Base-by-base conservation (phyloP, 2,888 invertebrate species). In the Hyposoter didymator region DNA sequence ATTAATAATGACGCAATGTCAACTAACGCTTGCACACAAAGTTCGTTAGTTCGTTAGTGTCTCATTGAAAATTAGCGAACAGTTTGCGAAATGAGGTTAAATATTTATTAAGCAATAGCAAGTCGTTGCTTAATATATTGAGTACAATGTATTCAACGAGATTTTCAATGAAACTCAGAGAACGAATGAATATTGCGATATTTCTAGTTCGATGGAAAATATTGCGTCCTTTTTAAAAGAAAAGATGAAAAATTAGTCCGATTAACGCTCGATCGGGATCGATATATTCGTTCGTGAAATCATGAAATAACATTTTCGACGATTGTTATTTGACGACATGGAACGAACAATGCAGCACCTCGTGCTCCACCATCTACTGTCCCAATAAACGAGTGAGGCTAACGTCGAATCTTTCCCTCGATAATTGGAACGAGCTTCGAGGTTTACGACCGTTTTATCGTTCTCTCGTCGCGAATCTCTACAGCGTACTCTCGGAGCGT, bases 41-140 rank as follows among this genome's bases (percentile, higher is more conserved):
- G 78, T 80, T 89, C 87, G 87, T 92, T 91, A 87, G 78, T 80
- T 89, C 87, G 87, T 92, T 91, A 91, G 90, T 87, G 89, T 87
- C 89, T 83, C 86, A 84, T 83, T 81, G 80, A 89, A 87, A 89
- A 90, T 90, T 90, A 90, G 87, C 88, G 59, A 64, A 49, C 52
- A 55, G 87, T 88, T n/a, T 62, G 19, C 87, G 89, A 88, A 92
- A 90, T 89, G 89, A 74, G 92, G 89, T 90, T 89, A 88, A 70
- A 85, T 83, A 85, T 66, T 67, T 73, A 85, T 90, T 88, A 87
- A 72, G 82, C 79, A 76, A 88, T 70, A 78, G 10, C 49, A 69
- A 70, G 55, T 3, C 12, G 55, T 32, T 39, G 39, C 14, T 74
- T 19, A 22, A 67, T 17, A 67, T 17, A 14, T 67, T 78, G 74